These are phyloP conservation scores for Epizoanthus illoricatus DNA, from an alignment of 92 coral and sea anemone genomes.

Conservation along the genomic window DNA sequence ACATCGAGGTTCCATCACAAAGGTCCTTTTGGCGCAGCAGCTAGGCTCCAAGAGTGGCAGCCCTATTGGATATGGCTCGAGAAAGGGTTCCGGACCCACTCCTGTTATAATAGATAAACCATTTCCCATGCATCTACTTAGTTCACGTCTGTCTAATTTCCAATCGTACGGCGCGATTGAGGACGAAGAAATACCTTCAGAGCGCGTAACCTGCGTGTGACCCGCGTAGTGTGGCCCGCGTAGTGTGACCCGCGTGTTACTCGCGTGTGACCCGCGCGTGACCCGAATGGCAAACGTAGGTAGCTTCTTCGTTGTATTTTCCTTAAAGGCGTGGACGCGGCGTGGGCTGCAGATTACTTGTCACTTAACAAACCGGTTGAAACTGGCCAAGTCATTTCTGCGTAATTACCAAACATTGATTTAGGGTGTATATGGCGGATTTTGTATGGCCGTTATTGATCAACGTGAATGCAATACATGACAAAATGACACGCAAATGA, in stretches of 20 bases:
- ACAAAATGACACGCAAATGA: no score
- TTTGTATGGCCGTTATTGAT: no score
- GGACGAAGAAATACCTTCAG: neutral
- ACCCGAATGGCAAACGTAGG: no score
- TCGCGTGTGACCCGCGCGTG: no score
- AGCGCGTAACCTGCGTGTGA: neutral
- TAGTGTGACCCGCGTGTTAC: neutral
- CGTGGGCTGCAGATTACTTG: no score
- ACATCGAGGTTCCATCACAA: slow-evolving; percentile 57
- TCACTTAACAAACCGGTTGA: no score
- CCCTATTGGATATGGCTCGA: neutral
- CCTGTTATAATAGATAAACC: neutral
- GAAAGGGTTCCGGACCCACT: neutral
- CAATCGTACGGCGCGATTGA: neutral
- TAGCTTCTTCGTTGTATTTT: no score
- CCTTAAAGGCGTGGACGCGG: no score
- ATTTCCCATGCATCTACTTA: neutral
- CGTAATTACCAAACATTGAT: no score
- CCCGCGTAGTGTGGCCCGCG: neutral
- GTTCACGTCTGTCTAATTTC: neutral
- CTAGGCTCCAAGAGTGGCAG: slow-evolving; percentile 13
- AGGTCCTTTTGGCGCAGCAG: slow-evolving; percentile 54
- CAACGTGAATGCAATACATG: no score
- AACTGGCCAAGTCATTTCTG: no score
- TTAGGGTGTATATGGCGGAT: no score